Evolutionary conservation across 2,888 invertebrate genomes (phyloP), one percentile per base, ranked within the genome.

Genomic region (Rapana venosa): DNA sequence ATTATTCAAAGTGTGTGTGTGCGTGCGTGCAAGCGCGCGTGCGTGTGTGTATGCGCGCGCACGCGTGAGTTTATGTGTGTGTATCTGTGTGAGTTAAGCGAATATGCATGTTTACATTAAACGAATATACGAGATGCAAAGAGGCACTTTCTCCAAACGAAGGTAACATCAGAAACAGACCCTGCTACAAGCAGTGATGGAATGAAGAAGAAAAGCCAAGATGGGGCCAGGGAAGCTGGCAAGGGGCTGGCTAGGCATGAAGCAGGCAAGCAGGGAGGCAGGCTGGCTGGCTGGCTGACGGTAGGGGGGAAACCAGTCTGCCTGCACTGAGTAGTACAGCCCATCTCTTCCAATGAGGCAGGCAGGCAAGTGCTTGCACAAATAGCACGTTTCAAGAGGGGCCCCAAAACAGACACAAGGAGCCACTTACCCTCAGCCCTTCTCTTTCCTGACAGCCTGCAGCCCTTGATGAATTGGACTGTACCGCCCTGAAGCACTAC

Each of bases 381-480:
- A 79, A 79, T 35, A 79, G 20, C 20, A 20, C 79, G 32, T 79
- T 79, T 79, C 35, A 79, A 79, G 79, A 17, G 35, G 79, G 35
- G 20, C 79, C 79, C 79, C 79, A 5, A 86, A 66, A 86, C 17
- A 61, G 22, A 56, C 22, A 6, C 2, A n/a, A 17, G 66, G 86
- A 86, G 86, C 86, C 86, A 86, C 86, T 86, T 86, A 86, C 35
- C 86, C n/a, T 13, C 32, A 4, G 17, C 35, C 61, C 20, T 58
- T 85, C 58, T 58, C 22, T 32, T 35, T 22, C 35, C 58, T 66
- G 88, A 83, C 88, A 83, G 88, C 56, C 36, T 26, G 17, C 32
- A 77, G 70, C 56, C 35, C 47, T 74, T 85, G 89, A 89, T 89
- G 83, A 74, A 89, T 85, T 74, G 89, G 61, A 36, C 56, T 85